These are phyloP conservation scores for Orgyia antiqua DNA, from an alignment of 2,888 invertebrate genomes.

Conservation along the genomic window DNA sequence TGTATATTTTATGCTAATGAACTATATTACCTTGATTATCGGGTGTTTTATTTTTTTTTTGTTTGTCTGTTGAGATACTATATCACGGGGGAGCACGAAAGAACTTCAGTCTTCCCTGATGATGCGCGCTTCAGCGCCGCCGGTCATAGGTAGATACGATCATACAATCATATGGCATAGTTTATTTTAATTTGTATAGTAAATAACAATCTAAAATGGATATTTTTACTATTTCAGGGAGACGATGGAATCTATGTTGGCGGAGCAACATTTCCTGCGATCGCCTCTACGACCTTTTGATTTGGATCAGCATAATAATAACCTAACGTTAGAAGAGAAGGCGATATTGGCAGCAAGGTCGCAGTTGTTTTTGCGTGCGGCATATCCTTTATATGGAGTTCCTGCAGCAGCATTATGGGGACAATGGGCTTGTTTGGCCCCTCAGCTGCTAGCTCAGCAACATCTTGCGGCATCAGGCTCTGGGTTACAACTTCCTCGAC, in stretches of 20 bases:
- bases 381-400: conserved; percentile 78
- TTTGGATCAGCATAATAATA: conserved; percentile 84
- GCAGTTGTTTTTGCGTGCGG: conserved; percentile 84
- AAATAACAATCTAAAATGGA: conserved; percentile 15
- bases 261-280: conserved; percentile 89
- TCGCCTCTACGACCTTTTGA: conserved; percentile 86
- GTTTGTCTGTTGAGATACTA: conserved; percentile 76
- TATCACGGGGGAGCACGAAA: conserved; percentile 76
- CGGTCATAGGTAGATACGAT: conserved; percentile 71
- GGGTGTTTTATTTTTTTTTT: conserved; percentile 64
- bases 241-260: conserved; percentile 93
- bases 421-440: conserved; percentile 84
- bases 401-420: conserved; percentile 82
- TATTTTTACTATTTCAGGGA: conserved; percentile 80
- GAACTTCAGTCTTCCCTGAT: conserved; percentile 72
- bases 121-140: conserved; percentile 73
- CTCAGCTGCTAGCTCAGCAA: conserved; percentile 82
- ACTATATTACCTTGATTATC: conserved; percentile 28
- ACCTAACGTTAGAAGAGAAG: conserved; percentile 86
- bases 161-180: conserved; percentile 35
- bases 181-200: conserved; percentile 8
- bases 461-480: conserved; percentile 77
- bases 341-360: conserved; percentile 87
- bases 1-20: conserved; percentile 19
- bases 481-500: conserved; percentile 68